Base-by-base conservation (phyloP, 2,113 vertebrate species). In the Opisthocomus hoazin region DNA sequence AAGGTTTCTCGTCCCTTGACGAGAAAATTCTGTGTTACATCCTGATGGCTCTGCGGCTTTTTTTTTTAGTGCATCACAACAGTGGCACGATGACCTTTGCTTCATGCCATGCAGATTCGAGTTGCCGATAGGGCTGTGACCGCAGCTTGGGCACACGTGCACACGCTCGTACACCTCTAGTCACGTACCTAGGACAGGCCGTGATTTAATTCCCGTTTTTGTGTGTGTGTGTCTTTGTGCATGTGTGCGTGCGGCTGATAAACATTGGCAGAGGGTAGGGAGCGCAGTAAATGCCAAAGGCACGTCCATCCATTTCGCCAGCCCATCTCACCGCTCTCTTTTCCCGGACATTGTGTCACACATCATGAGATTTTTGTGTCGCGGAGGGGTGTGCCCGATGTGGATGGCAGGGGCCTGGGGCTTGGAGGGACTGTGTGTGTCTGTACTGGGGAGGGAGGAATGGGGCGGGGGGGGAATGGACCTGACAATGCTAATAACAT, bases 41-140 rank as follows among this genome's bases (percentile, higher is more conserved):
- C 94, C 97, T 97, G 97, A 98, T 97, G 97, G 97, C 97, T 98
- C 97, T 98, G 98, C 98, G 97, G 98, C 93, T 96, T 95, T 95
- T 93, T 77, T 89, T 87, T 97, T 94, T 90, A 94, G 97, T 95
- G 94, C 97, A 98, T 98, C 97, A 97, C 97, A 96, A 98, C 97
- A 95, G 97, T 97, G 97, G 97, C 96, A 96, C 2, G 90, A 98
- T 98, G 98, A 98, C 97, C 98, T 98, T 97, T 98, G 94, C 97
- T 98, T 95, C 94, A 69, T 98, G 94, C 96, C 96, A 97, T 87
- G 81, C 87, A 87, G 97, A 97, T 96, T 91, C 37, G 96, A 97
- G 95, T 74, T 97, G 91, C 89, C 24, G 19, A 90, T 95, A 97
- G 93, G 95, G 89, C 92, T 78, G 86, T 71, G 60, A 54, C 83